Evolutionary conservation across 2,797 vertebrate species (phyloP).

Genomic region (Aphelocoma californica): DNA sequence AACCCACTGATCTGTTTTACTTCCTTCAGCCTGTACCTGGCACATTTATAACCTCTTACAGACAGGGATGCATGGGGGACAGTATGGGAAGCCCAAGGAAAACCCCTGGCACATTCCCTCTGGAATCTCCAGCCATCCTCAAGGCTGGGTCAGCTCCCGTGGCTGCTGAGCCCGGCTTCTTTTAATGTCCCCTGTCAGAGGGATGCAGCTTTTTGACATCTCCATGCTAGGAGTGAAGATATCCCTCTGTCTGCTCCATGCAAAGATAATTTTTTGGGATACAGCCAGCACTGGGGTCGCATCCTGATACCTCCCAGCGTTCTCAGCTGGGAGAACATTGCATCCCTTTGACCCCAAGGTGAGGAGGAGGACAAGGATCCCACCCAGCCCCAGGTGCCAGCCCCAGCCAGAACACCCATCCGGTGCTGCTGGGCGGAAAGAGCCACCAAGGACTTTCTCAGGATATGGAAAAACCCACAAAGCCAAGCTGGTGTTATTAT

Average conservation of each 20-base stretch:
- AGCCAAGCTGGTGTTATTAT: background rate
- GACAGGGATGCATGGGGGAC: background rate
- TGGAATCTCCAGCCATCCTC: background rate
- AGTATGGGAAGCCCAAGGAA: background rate
- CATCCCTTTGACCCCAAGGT: background rate
- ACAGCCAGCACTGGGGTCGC: slow-evolving; percentile 12
- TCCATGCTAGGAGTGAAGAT: slow-evolving; percentile 27
- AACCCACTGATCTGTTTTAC: rapidly evolving
- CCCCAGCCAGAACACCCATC: background rate
- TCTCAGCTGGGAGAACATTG: background rate
- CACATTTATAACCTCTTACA: background rate
- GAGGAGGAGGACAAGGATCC: background rate
- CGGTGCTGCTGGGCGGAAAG: rapidly evolving
- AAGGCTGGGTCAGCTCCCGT: background rate
- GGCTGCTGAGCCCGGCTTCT: background rate
- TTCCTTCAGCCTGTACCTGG: background rate
- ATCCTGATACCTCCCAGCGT: background rate
- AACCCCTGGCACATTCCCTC: background rate
- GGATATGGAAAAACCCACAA: background rate
- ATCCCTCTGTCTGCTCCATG: background rate
- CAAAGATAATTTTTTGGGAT: slow-evolving; percentile 50
- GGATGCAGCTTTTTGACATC: slow-evolving; percentile 37
- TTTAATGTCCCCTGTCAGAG: background rate
- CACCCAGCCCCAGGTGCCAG: background rate
- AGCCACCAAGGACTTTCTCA: background rate